Percentiles rank a stretch among this genome's conserved stretches.
These are phyloP conservation scores for Drosophila robusta DNA, from an alignment of 2,888 invertebrate species.

Conservation along the genomic window DNA sequence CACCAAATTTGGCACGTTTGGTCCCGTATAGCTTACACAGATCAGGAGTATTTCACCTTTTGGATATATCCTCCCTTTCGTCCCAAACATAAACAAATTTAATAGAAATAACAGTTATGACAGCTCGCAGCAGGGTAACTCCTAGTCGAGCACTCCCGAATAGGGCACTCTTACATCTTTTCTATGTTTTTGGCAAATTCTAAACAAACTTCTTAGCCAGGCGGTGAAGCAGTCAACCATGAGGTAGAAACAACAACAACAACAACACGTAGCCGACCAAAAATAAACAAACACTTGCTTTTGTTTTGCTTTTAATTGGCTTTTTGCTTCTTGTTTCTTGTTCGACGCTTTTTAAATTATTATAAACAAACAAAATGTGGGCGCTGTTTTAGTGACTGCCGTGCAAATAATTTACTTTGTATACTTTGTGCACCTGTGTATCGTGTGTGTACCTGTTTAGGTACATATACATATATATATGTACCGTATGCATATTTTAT, in stretches of 20 bases:
- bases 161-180: not conserved
- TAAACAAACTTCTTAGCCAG: slow-evolving; percentile 31
- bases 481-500: not conserved
- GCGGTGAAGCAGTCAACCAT: slow-evolving; percentile 26
- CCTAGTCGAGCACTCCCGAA: not conserved
- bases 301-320: slow-evolving; percentile 39
- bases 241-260: slow-evolving; percentile 28
- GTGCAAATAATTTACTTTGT: slow-evolving; percentile 63
- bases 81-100: too few species aligned
- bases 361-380: slow-evolving; percentile 69
- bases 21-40: too few species aligned
- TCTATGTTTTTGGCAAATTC: slow-evolving; percentile 21
- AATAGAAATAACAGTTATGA: too few species aligned
- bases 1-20: too few species aligned
- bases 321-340: slow-evolving; percentile 24
- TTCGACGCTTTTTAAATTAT: slow-evolving; percentile 70
- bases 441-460: slow-evolving; percentile 1
- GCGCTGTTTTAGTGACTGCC: slow-evolving; percentile 68
- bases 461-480: not conserved
- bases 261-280: not conserved
- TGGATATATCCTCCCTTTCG: too few species aligned
- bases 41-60: too few species aligned
- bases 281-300: slow-evolving; percentile 45
- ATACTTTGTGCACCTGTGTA: slow-evolving; percentile 1
- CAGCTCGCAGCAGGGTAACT: too few species aligned